Evolutionary conservation across 2,888 invertebrate species (phyloP).

Genomic region (Eledona agricola): DNA sequence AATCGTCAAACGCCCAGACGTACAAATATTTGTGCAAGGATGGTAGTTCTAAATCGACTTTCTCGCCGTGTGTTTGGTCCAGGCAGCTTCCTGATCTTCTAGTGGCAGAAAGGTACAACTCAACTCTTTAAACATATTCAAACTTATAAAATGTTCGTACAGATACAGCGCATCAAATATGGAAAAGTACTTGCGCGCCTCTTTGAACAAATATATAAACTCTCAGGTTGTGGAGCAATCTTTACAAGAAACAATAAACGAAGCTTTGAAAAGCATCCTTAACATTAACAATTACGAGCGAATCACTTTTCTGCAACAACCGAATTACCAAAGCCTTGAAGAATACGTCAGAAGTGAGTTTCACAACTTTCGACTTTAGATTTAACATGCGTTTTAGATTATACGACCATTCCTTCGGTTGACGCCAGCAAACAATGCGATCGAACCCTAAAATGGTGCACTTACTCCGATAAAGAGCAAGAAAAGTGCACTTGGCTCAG

Average conservation of each 20-base stretch:
- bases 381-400: constrained; percentile 9
- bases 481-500: constrained; percentile 71
- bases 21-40: constrained; percentile 56
- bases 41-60: constrained; percentile 48
- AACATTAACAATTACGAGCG: too few species aligned
- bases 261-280: too few species aligned
- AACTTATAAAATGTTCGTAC: too few species aligned
- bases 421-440: constrained; percentile 46
- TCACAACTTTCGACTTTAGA: constrained; percentile 1
- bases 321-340: too few species aligned
- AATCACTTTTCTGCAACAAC: too few species aligned
- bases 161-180: too few species aligned
- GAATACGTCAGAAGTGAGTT: constrained; percentile 1
- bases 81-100: constrained; percentile 71
- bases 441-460: constrained; percentile 69
- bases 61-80: constrained; percentile 68
- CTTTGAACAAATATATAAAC: too few species aligned
- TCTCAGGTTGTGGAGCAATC: too few species aligned
- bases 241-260: too few species aligned
- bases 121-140: constrained; percentile 5
- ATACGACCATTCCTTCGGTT: constrained; percentile 40
- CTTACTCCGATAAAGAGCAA: constrained; percentile 64
- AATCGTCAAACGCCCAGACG: constrained; percentile 39
- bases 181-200: constrained; percentile 2
- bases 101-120: constrained; percentile 65